These are phyloP conservation scores for Hymenopus coronatus DNA, from an alignment of 2,888 invertebrate species.

Conservation along the genomic window DNA sequence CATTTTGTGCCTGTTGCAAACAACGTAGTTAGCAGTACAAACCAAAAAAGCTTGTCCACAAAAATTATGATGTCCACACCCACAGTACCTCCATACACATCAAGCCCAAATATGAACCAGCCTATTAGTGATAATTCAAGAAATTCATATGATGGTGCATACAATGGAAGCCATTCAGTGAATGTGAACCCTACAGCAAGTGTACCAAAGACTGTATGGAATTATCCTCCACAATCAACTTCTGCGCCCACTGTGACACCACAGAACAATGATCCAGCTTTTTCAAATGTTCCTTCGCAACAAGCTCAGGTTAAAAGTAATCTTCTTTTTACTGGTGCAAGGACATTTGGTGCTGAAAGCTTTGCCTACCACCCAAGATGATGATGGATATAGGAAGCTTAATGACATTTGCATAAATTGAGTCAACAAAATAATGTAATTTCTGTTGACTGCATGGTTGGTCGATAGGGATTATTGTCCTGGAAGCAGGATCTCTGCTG, in stretches of 20 bases:
- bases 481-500: neutral
- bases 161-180: neutral
- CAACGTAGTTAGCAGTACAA: neutral
- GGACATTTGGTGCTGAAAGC: slow-evolving; percentile 26
- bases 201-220: neutral
- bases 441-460: neutral
- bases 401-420: neutral
- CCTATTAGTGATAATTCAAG: neutral
- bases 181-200: neutral
- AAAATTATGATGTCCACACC: neutral
- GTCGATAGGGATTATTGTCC: neutral
- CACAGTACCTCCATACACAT: neutral
- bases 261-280: neutral
- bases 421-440: neutral
- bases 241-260: neutral
- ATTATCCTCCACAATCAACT: neutral
- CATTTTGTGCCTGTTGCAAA: neutral
- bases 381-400: neutral
- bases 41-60: neutral
- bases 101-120: neutral
- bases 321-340: slow-evolving; percentile 28
- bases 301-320: slow-evolving; percentile 17
- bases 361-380: slow-evolving; percentile 27
- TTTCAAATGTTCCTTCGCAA: neutral
- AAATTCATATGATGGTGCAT: neutral